Evolutionary conservation across 1,140 invertebrate genomes (phyloP), one percentile per base, ranked within the genome.

Genomic region (Drosophila punjabiensis): DNA sequence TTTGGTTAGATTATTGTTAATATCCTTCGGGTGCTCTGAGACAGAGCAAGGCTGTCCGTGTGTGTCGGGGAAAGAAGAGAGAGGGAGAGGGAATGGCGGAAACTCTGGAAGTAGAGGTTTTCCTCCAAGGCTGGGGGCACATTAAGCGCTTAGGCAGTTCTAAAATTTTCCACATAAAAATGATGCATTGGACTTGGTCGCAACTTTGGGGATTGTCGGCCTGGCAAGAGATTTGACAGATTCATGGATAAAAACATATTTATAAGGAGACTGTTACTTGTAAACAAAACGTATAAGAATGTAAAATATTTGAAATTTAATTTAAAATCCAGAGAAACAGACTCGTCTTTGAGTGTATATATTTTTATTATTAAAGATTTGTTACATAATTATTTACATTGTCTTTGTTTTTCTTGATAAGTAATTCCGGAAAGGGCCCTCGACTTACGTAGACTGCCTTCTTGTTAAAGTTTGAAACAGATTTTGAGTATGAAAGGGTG

Each of bases 1-100:
- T 90, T 90, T 90, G 86, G 87, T 90, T 90, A 90, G 86, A 90
- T 90, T 90, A 91, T 90, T 91, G 87, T 86, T 90, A 91, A 90
- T 90, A 90, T 90, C 86, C 86, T 91, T 91, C 77, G 86, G 86
- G 85, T 84, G 85, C 61, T 78, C 58, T 84, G 68, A 68, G 70
- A 63, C 55, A 62, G 35, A 61, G 30, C 53, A 5, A 32, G 28
- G 10, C 37, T 11, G 37, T 35, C n/a, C 16, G 48, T 5, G 32
- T 35, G 37, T 56, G 52, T 24, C 33, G 30, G 52, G 3, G 39
- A 50, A 5, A 41, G 32, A 33, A 50, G 8, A 41, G 32, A 24
- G 47, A 43, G 43, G 24, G 32, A 47, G 43, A 52, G 20, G 5
- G 24, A 32, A 47, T 37, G 71, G 47, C 35, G 64, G 24, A 18